Evolutionary conservation across 2,888 invertebrate species (phyloP).

Genomic region (Gandaritis pyraliata): DNA sequence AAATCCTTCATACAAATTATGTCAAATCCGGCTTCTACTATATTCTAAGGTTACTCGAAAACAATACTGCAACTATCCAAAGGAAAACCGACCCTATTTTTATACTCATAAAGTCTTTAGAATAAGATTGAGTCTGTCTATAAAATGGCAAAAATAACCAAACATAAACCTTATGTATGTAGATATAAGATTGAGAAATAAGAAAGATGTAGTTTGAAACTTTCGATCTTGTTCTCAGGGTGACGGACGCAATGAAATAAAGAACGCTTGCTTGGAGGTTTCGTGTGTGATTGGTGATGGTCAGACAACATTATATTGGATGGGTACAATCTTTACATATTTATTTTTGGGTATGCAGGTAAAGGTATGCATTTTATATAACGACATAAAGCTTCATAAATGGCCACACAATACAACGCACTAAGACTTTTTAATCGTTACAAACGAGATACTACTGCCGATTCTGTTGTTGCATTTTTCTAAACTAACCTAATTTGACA

Average conservation of each 20-base stretch:
- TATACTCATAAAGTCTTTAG: background rate
- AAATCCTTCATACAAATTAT: too few relatives aligned
- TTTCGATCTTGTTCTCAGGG: conserved; percentile 27
- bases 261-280: conserved; percentile 17
- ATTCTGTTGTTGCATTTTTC: too few relatives aligned
- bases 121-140: background rate
- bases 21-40: too few relatives aligned
- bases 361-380: too few relatives aligned
- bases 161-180: conserved; percentile 1
- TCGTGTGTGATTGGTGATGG: conserved; percentile 15
- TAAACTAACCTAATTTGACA: too few relatives aligned
- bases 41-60: too few relatives aligned
- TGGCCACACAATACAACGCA: too few relatives aligned
- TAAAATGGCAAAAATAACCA: background rate
- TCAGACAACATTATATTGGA: background rate
- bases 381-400: too few relatives aligned
- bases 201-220: background rate
- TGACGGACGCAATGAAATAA: conserved; percentile 24
- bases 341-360: too few relatives aligned
- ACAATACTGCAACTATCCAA: conserved; percentile 8
- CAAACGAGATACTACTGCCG: too few relatives aligned
- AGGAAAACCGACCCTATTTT: conserved; percentile 13
- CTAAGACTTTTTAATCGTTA: too few relatives aligned
- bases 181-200: background rate
- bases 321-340: too few relatives aligned